Conservation (phyloP, 2,888 invertebrate genomes). For the Scaptomyza polygonia region DNA sequence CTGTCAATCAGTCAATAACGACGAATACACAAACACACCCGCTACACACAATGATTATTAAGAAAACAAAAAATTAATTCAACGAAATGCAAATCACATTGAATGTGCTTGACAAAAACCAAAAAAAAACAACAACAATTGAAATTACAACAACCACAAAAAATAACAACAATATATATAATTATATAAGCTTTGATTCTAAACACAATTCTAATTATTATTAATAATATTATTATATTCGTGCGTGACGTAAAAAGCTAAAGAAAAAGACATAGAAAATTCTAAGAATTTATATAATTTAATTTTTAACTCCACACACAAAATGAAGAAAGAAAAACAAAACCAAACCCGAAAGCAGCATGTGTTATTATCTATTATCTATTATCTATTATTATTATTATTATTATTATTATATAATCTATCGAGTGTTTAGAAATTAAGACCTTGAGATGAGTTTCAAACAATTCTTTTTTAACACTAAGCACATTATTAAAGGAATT, state of each 20-base stretch:
- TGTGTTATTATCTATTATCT: constrained; percentile 71
- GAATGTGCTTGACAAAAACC: constrained; percentile 53
- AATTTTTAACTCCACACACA: constrained; percentile 41
- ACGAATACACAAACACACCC: constrained; percentile 27
- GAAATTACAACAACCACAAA: constrained; percentile 14
- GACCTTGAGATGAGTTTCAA: constrained; percentile 69
- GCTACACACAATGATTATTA: constrained; percentile 15
- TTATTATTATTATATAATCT: constrained; percentile 23
- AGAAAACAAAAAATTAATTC: constrained; percentile 8
- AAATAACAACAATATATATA: constrained; percentile 21
- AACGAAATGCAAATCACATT: constrained; percentile 31
- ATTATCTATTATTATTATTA: constrained; percentile 27
- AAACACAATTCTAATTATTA: constrained; percentile 38
- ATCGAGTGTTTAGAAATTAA: constrained; percentile 56
- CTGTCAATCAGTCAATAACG: constrained; percentile 33
- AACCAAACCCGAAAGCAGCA: constrained; percentile 66
- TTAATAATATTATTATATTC: constrained; percentile 35
- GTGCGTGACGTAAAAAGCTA: constrained; percentile 71
- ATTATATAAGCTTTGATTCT: constrained; percentile 56
- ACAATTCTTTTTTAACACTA: constrained; percentile 65
- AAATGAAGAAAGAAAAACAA: constrained; percentile 5
- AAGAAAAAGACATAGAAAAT: constrained; percentile 81
- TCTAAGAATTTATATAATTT: constrained; percentile 77
- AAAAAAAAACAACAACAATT: constrained; percentile 16
- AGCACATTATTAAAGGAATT: constrained; percentile 63